These are phyloP conservation scores for Cyanoramphus novaezelandiae DNA, from an alignment of 2,113 vertebrate genomes.

Conservation along the genomic window DNA sequence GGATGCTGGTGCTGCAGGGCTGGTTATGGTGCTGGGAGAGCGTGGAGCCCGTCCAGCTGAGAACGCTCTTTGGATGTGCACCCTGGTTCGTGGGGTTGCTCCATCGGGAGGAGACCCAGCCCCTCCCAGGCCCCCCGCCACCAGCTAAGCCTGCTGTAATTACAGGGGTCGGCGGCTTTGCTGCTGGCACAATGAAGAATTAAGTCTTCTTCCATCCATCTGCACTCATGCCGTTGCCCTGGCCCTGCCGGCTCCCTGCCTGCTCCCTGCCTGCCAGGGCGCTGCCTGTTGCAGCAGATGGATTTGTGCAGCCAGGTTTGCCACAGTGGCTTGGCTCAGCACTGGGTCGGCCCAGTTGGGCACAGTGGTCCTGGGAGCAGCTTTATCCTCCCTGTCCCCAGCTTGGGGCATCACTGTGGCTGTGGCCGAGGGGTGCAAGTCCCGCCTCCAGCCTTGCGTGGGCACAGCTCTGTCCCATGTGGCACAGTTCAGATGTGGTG, in stretches of 20 bases:
- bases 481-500: not conserved
- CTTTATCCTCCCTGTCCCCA: not conserved
- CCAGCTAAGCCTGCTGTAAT: conserved; percentile 9
- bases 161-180: not conserved
- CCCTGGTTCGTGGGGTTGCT: not conserved
- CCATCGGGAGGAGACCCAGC: not conserved
- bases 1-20: not conserved
- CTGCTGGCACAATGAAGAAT: conserved; percentile 16
- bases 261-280: rapidly evolving
- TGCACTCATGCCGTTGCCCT: not conserved
- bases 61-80: not conserved
- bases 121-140: too few species aligned
- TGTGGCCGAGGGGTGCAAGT: rapidly evolving
- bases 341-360: rapidly evolving
- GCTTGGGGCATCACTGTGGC: rapidly evolving
- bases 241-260: not conserved
- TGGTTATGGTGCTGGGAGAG: not conserved
- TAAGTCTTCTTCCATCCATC: conserved; percentile 1
- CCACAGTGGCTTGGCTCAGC: rapidly evolving
- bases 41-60: rapidly evolving
- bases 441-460: rapidly evolving
- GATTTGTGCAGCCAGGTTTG: not conserved
- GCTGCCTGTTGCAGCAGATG: not conserved
- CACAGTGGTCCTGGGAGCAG: too few species aligned
- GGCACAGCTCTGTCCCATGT: not conserved